Percentiles rank a stretch among this genome's conserved stretches.
These are phyloP conservation scores for Venturia canescens DNA, from an alignment of 1,140 invertebrate genomes.

Conservation along the genomic window DNA sequence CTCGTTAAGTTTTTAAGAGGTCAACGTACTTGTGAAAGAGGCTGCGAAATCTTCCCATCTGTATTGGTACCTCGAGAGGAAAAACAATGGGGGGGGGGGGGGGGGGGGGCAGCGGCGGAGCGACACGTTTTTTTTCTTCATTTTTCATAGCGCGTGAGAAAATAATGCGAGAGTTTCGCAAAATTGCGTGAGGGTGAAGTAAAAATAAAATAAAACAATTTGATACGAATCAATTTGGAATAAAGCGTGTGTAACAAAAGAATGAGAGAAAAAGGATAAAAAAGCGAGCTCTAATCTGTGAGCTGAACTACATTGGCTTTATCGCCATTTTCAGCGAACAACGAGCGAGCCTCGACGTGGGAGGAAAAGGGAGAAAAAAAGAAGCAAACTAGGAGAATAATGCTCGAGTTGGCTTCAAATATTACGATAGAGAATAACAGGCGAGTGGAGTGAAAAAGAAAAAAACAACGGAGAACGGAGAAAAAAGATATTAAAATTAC, in stretches of 20 bases:
- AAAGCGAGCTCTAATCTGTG: slow-evolving; percentile 32
- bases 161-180: not conserved
- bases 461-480: not conserved
- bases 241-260: not conserved
- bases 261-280: not conserved
- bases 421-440: not conserved
- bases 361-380: not conserved
- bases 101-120: too few species aligned
- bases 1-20: too few species aligned
- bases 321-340: slow-evolving; percentile 17
- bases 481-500: not conserved
- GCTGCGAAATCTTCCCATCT: too few species aligned
- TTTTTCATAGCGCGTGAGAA: slow-evolving; percentile 25
- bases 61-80: not conserved
- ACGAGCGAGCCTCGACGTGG: not conserved
- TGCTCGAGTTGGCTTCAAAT: too few species aligned
- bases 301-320: slow-evolving; percentile 33
- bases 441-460: not conserved
- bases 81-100: too few species aligned
- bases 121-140: not conserved
- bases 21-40: too few species aligned
- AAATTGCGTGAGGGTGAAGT: not conserved
- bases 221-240: slow-evolving; percentile 41
- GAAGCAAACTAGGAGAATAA: too few species aligned
- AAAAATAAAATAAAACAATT: too few species aligned